phyloP scores from a whole-genome alignment of 64 coral and sea anemone species.

The Montipora sp. region DNA sequence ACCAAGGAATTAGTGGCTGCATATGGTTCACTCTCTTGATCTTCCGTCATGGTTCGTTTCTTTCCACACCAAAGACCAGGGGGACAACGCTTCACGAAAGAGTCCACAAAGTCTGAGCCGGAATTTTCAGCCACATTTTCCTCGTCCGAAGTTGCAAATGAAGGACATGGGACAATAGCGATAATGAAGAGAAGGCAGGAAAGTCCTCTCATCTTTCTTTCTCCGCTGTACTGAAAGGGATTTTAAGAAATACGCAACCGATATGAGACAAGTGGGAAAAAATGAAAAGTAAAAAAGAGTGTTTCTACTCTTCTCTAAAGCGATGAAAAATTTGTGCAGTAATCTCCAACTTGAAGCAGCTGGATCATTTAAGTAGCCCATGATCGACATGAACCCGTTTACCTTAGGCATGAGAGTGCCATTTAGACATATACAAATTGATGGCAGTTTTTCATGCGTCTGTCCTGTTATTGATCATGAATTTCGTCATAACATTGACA shows the following conservation, averaged over 20 bases:
- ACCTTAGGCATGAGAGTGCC: too few species aligned
- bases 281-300: not conserved
- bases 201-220: not conserved
- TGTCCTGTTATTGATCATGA: too few species aligned
- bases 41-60: not conserved
- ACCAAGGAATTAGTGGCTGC: not conserved
- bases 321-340: too few species aligned
- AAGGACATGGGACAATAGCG: not conserved
- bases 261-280: not conserved
- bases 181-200: not conserved
- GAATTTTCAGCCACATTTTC: not conserved
- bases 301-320: too few species aligned
- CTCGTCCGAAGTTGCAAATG: not conserved
- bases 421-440: too few species aligned
- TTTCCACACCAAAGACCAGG: conserved; percentile 60
- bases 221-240: not conserved
- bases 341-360: too few species aligned
- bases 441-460: too few species aligned
- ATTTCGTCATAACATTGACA: too few species aligned
- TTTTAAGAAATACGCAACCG: too few species aligned
- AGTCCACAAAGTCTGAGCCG: not conserved
- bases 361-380: too few species aligned
- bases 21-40: not conserved
- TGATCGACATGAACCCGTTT: too few species aligned
- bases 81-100: conserved; percentile 20